Evolutionary conservation across 2,888 invertebrate genomes (phyloP).

Genomic region (Zelleria hepariella): DNA sequence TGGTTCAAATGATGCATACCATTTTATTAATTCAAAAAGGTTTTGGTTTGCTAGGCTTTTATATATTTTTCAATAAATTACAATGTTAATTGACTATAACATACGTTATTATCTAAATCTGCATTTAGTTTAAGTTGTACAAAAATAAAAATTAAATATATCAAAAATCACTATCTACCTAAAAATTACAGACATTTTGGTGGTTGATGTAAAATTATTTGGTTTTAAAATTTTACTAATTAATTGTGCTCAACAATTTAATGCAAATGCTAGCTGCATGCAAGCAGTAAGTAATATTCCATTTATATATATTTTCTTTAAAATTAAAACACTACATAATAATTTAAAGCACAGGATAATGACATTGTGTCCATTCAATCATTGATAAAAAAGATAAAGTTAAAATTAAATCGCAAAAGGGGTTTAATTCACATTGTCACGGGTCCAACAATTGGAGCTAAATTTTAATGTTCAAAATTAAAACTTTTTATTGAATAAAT

Average conservation of each 20-base stretch:
- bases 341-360: too few relatives aligned
- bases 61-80: slow-evolving; percentile 49
- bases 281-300: too few relatives aligned
- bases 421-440: too few relatives aligned
- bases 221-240: background rate
- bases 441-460: too few relatives aligned
- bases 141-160: slow-evolving; percentile 4
- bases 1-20: slow-evolving; percentile 48
- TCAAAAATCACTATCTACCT: background rate
- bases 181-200: background rate
- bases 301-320: too few relatives aligned
- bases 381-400: too few relatives aligned
- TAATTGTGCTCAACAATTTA: background rate
- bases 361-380: too few relatives aligned
- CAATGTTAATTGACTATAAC: slow-evolving; percentile 61
- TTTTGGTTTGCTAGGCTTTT: slow-evolving; percentile 45
- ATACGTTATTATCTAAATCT: slow-evolving; percentile 35
- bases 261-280: too few relatives aligned
- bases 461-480: too few relatives aligned
- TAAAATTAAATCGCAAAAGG: too few relatives aligned
- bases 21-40: slow-evolving; percentile 44
- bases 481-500: background rate
- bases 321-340: too few relatives aligned
- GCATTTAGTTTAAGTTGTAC: background rate
- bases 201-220: background rate